These are phyloP conservation scores for Ophonus ardosiacus DNA, from an alignment of 2,888 invertebrate genomes.

Conservation along the genomic window DNA sequence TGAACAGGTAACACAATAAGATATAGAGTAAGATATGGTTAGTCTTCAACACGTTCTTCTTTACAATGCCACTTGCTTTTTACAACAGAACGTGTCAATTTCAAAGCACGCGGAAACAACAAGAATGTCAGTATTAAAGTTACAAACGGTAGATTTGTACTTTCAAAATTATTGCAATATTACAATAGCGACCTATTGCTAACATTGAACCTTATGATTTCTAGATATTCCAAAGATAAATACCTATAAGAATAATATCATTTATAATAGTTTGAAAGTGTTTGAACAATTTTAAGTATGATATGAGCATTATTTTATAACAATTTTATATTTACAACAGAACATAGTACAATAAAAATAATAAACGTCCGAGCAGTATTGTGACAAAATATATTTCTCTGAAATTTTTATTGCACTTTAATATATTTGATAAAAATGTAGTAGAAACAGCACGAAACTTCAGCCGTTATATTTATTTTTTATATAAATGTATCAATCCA, in stretches of 20 bases:
- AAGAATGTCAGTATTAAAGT: not conserved
- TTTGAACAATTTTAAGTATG: not conserved
- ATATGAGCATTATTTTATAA: not conserved
- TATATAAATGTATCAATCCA: too few relatives aligned
- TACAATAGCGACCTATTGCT: not conserved
- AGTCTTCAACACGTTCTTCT: not conserved
- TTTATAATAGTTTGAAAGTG: not conserved
- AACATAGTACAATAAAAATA: not conserved
- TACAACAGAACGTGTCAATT: conserved; percentile 25
- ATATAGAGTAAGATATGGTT: not conserved
- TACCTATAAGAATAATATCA: not conserved
- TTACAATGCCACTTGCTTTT: conserved; percentile 24
- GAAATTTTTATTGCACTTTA: too few relatives aligned
- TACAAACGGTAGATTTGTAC: not conserved
- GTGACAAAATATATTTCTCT: not conserved
- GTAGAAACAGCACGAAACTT: too few relatives aligned
- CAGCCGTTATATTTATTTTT: too few relatives aligned
- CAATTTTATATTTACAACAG: not conserved
- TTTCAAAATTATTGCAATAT: not conserved
- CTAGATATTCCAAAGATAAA: not conserved
- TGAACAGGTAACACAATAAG: not conserved
- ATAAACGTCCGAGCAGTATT: not conserved
- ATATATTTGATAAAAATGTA: too few relatives aligned
- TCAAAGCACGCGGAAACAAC: not conserved
- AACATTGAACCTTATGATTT: not conserved